Evolutionary conservation across 2,113 vertebrate species (phyloP).

Genomic region (Bufo gargarizans): DNA sequence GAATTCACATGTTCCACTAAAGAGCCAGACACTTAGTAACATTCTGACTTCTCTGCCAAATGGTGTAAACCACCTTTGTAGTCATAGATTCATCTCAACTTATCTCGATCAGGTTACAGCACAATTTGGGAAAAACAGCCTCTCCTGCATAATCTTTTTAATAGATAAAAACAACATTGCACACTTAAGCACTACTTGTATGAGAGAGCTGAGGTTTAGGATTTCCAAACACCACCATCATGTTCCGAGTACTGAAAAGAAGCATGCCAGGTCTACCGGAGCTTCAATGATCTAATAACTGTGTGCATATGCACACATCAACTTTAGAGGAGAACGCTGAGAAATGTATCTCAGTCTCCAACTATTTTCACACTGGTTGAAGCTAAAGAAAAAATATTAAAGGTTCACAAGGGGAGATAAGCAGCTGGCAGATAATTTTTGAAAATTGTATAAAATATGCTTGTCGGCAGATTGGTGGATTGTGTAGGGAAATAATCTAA

Average conservation of each 20-base stretch:
- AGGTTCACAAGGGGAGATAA: too few species aligned
- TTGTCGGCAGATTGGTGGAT: too few species aligned
- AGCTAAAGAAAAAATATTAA: too few species aligned
- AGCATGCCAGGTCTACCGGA: neutral
- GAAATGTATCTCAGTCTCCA: neutral
- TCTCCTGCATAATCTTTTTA: conserved; percentile 41
- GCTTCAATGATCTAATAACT: neutral
- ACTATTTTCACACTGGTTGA: too few species aligned
- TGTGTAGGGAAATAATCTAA: too few species aligned
- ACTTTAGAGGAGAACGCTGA: neutral
- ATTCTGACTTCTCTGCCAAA: conserved; percentile 25
- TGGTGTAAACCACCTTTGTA: conserved; percentile 43
- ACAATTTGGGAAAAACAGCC: conserved; percentile 50
- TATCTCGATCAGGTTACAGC: conserved; percentile 47
- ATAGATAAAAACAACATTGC: conserved; percentile 50
- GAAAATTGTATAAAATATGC: too few species aligned
- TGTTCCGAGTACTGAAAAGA: conserved; percentile 13
- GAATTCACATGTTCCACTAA: conserved; percentile 46
- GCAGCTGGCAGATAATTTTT: too few species aligned
- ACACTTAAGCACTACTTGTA: conserved; percentile 19
- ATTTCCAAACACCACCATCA: conserved; percentile 28
- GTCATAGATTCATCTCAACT: conserved; percentile 38
- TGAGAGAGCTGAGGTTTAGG: neutral
- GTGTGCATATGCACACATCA: neutral
- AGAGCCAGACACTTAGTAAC: conserved; percentile 40